Evolutionary conservation across 2,113 vertebrate genomes (phyloP).

Genomic region (human): GRCh38 chr2:81510001-81510500

Average conservation of each 20-base stretch:
- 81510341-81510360: background rate
- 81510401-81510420: background rate
- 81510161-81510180: background rate
- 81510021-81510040: background rate
- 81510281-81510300: background rate
- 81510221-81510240: background rate
- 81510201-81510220: background rate
- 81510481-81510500: background rate
- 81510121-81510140: background rate
- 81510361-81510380: background rate
- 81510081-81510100: background rate
- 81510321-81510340: background rate
- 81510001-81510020: background rate
- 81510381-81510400: background rate
- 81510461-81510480: background rate
- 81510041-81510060: background rate
- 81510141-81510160: background rate
- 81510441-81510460: background rate
- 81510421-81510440: background rate
- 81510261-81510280: background rate
- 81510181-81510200: background rate
- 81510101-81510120: background rate
- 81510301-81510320: background rate
- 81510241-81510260: background rate
- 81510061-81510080: background rate